A percentile compares a stretch with the other conserved stretches of the same genome.
These are phyloP conservation scores for Bostrychus sinensis DNA, from an alignment of 2,113 vertebrate species.

Conservation along the genomic window DNA sequence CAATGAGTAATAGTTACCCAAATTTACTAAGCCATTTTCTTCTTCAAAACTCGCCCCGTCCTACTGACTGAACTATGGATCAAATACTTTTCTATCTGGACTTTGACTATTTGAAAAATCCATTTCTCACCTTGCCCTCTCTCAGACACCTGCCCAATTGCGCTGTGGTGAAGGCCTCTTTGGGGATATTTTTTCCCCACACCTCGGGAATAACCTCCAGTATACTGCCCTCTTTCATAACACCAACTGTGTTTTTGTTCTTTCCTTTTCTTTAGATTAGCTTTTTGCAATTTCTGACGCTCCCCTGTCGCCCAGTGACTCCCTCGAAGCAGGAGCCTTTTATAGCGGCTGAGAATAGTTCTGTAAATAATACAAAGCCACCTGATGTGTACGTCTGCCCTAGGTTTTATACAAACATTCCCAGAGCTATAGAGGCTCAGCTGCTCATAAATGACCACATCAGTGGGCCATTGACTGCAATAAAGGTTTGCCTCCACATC, in stretches of 20 bases:
- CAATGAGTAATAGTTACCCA: too few relatives aligned
- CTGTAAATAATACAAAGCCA: slow-evolving; percentile 70
- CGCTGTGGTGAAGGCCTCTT: slow-evolving; percentile 23
- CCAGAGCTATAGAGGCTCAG: slow-evolving; percentile 24
- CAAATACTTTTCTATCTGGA: slow-evolving; percentile 4
- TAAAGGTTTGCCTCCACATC: too few relatives aligned
- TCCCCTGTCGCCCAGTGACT: slow-evolving; percentile 12
- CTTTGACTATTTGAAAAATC: slow-evolving; percentile 32
- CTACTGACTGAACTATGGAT: not conserved
- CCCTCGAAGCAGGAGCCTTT: slow-evolving; percentile 46
- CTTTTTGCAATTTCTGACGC: slow-evolving; percentile 3
- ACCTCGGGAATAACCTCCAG: slow-evolving; percentile 22
- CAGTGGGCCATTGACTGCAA: slow-evolving; percentile 1
- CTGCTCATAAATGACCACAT: slow-evolving; percentile 45
- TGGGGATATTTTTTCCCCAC: slow-evolving; percentile 17
- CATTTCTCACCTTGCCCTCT: slow-evolving; percentile 38
- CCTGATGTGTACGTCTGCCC: slow-evolving; percentile 28
- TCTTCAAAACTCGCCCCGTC: too few relatives aligned
- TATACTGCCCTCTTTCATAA: slow-evolving; percentile 10
- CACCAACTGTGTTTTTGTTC: slow-evolving; percentile 16
- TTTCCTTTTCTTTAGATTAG: slow-evolving; percentile 24
- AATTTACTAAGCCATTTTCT: too few relatives aligned
- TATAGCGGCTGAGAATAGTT: slow-evolving; percentile 54
- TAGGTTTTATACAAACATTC: slow-evolving; percentile 55
- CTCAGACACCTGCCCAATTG: slow-evolving; percentile 26